A percentile compares a stretch with the other conserved stretches of the same genome.
These are phyloP conservation scores for Leptopilina drosophilae DNA, from an alignment of 2,888 invertebrate species.

Conservation along the genomic window DNA sequence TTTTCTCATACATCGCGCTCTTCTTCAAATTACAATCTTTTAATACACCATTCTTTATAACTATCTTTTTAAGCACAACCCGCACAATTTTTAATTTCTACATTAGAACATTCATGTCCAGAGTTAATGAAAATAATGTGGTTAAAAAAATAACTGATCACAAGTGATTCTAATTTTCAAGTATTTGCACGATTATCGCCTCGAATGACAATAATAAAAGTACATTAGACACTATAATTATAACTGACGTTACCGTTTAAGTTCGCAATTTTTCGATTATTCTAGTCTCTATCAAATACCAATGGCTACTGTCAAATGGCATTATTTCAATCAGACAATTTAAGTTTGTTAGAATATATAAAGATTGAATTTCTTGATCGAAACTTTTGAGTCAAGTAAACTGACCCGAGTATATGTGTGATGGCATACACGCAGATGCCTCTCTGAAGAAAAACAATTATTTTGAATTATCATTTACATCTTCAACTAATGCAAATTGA, in stretches of 20 bases:
- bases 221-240: background rate
- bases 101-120: too few species aligned
- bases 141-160: too few species aligned
- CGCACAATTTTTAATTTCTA: too few species aligned
- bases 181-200: too few species aligned
- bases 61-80: background rate
- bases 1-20: background rate
- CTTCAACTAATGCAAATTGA: conserved; percentile 18
- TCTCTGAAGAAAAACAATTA: conserved; percentile 23
- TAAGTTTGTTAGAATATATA: conserved; percentile 15
- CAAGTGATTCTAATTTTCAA: too few species aligned
- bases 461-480: conserved; percentile 8
- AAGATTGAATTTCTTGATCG: conserved; percentile 28
- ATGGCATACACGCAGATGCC: background rate
- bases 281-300: background rate
- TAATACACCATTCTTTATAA: conserved; percentile 45
- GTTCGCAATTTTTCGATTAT: conserved; percentile 4
- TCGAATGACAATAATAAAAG: too few species aligned
- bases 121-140: too few species aligned
- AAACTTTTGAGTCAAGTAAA: conserved; percentile 30
- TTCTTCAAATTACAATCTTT: conserved; percentile 46
- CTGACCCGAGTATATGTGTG: conserved; percentile 25
- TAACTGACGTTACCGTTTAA: background rate
- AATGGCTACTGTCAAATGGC: conserved; percentile 14
- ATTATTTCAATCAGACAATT: conserved; percentile 36